These are phyloP conservation scores for Acrocephalus kingi DNA, from an alignment of 2,113 vertebrate genomes.

Conservation along the genomic window DNA sequence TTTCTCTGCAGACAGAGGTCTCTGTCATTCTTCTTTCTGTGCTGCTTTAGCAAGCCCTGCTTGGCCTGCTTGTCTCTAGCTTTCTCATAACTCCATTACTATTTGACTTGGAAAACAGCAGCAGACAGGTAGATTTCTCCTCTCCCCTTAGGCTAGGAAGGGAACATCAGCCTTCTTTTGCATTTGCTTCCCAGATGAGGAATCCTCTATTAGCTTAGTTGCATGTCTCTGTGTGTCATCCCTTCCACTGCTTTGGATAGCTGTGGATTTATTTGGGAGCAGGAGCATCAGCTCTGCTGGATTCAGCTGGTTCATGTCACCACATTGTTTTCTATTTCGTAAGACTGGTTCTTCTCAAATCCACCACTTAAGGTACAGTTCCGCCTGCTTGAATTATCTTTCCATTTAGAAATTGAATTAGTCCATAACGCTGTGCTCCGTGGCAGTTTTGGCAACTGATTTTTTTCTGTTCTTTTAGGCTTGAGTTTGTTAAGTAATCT, in stretches of 20 bases:
- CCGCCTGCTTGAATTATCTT: neutral
- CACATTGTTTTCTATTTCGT: neutral
- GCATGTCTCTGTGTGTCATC: neutral
- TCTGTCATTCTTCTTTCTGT: neutral
- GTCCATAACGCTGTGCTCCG: neutral
- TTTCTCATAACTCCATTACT: neutral
- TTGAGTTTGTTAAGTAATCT: neutral
- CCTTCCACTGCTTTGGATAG: neutral
- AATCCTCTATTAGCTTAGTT: neutral
- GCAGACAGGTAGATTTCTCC: neutral
- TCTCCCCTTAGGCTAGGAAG: neutral
- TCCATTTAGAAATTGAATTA: neutral
- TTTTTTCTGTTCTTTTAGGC: neutral
- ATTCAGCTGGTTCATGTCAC: neutral
- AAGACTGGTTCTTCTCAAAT: neutral
- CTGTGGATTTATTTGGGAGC: neutral
- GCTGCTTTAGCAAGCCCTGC: neutral
- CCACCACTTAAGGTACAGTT: neutral
- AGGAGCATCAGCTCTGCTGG: neutral
- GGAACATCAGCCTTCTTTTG: neutral
- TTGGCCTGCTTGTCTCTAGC: neutral
- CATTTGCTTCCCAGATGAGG: neutral
- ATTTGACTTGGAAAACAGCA: neutral
- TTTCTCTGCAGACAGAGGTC: neutral
- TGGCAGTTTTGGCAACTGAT: neutral